These are phyloP conservation scores for Drosophila paranaensis DNA, from an alignment of 2,888 invertebrate genomes.

Conservation along the genomic window DNA sequence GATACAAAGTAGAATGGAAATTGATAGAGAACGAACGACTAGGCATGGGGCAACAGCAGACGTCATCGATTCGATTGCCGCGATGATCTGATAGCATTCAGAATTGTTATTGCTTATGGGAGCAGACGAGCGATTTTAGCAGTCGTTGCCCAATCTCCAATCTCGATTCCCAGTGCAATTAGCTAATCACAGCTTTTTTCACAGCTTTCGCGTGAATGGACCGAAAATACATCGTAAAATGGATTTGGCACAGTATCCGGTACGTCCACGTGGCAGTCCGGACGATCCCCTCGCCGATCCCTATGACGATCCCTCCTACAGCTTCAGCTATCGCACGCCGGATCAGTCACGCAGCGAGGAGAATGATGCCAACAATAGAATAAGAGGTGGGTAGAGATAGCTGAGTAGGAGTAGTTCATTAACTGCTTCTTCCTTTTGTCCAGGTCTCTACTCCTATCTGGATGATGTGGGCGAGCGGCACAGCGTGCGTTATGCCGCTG, in stretches of 20 bases:
- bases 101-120: slow-evolving; percentile 42
- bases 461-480: slow-evolving; percentile 92
- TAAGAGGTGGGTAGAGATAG: slow-evolving; percentile 85
- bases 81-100: slow-evolving; percentile 55
- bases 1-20: slow-evolving; percentile 49
- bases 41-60: slow-evolving; percentile 19
- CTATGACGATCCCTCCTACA: slow-evolving; percentile 91
- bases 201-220: slow-evolving; percentile 90
- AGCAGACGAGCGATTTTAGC: slow-evolving; percentile 42
- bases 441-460: slow-evolving; percentile 89
- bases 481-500: slow-evolving; percentile 91
- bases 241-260: slow-evolving; percentile 89
- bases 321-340: slow-evolving; percentile 88
- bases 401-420: too few relatives aligned
- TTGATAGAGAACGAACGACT: background rate
- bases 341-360: slow-evolving; percentile 89
- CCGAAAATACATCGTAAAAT: slow-evolving; percentile 90
- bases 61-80: slow-evolving; percentile 54
- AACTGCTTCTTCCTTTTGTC: background rate
- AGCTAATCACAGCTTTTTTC: slow-evolving; percentile 16
- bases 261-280: slow-evolving; percentile 88
- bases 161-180: slow-evolving; percentile 45
- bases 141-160: slow-evolving; percentile 33
- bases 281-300: slow-evolving; percentile 91
- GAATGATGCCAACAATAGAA: slow-evolving; percentile 87